Percentiles rank a stretch among this genome's conserved stretches.
These are phyloP conservation scores for Thumatha senex DNA, from an alignment of 2,888 invertebrate genomes.

Conservation along the genomic window DNA sequence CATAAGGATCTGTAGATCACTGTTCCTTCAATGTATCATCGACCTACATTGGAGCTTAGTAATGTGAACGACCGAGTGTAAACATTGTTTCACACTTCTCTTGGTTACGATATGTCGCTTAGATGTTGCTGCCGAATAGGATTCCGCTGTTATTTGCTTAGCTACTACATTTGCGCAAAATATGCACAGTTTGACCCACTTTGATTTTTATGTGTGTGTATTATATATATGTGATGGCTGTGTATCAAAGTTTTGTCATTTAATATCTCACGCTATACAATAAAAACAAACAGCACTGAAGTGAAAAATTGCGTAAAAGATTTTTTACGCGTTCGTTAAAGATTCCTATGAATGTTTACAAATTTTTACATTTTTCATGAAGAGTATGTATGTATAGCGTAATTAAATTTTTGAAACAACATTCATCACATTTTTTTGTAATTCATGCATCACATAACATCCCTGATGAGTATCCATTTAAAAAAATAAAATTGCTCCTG, in stretches of 20 bases:
- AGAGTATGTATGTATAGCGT: no score
- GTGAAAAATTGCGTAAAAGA: background rate
- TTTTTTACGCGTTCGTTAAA: no score
- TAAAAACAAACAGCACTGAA: constrained; percentile 4
- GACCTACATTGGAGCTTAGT: constrained; percentile 27
- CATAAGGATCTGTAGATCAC: constrained; percentile 2
- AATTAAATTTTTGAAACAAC: no score
- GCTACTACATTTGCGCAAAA: constrained; percentile 18
- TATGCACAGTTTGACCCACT: constrained; percentile 21
- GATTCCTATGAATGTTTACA: no score
- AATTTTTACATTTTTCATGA: no score
- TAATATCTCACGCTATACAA: background rate
- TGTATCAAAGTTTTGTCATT: background rate
- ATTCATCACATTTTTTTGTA: no score
- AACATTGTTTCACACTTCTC: constrained; percentile 33
- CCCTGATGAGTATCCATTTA: no score
- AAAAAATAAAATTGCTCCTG: no score
- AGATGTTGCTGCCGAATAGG: constrained; percentile 10
- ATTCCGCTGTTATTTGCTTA: constrained; percentile 22
- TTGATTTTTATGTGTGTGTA: constrained; percentile 10
- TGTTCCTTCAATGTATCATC: constrained; percentile 4
- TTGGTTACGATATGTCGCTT: constrained; percentile 18
- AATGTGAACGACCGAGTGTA: constrained; percentile 36
- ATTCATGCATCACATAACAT: no score
- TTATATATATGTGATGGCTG: background rate